Evolutionary conservation across 2,888 invertebrate species (phyloP).

Genomic region (Diogma glabrata): DNA sequence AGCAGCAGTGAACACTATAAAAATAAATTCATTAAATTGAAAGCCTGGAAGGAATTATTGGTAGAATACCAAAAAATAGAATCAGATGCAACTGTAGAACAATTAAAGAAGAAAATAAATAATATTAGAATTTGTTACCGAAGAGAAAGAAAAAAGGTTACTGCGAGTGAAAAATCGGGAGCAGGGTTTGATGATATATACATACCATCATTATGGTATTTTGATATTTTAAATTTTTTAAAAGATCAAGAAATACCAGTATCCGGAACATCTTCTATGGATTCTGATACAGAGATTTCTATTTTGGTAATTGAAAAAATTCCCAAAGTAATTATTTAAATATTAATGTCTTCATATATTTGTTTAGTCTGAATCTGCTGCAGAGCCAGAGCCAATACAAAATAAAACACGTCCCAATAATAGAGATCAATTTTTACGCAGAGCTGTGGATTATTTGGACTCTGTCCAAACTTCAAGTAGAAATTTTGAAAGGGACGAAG

Average conservation of each 20-base stretch:
- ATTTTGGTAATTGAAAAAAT: neutral
- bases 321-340: slow-evolving; percentile 4
- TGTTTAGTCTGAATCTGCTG: neutral
- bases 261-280: neutral
- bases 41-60: too few species aligned
- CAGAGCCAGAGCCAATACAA: neutral
- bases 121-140: neutral
- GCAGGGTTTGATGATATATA: neutral
- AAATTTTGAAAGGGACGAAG: neutral
- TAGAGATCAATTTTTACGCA: slow-evolving; percentile 2
- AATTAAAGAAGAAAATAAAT: neutral
- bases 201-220: neutral
- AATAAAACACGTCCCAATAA: neutral
- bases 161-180: neutral
- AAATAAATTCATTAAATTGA: too few species aligned
- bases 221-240: neutral
- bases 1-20: too few species aligned
- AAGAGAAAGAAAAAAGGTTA: neutral
- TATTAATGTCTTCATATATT: neutral
- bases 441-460: slow-evolving; percentile 1
- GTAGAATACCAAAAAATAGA: too few species aligned
- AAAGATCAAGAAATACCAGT: neutral
- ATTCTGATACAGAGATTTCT: neutral
- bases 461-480: neutral
- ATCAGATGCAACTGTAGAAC: neutral